These are phyloP conservation scores for Neodon shergylaensis DNA, from an alignment of 2,113 vertebrate genomes.

Conservation along the genomic window DNA sequence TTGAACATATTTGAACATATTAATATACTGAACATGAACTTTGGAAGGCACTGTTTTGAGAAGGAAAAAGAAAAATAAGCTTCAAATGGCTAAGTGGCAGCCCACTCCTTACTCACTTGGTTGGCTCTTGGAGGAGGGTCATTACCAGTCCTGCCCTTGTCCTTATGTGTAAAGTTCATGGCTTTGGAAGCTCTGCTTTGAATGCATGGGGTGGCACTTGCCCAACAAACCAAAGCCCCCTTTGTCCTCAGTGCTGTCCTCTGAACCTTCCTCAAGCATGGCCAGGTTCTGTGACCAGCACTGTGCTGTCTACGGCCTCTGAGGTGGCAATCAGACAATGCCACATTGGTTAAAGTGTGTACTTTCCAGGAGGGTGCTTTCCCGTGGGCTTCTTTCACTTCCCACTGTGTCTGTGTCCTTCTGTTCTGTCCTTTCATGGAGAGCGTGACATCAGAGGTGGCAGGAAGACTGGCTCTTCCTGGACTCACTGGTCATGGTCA, in stretches of 20 bases:
- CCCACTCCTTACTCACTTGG: background rate
- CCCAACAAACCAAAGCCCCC: background rate
- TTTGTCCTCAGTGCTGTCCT: background rate
- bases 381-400: slow-evolving; percentile 37
- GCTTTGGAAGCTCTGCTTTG: background rate
- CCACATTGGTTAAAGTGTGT: slow-evolving; percentile 67
- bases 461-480: background rate
- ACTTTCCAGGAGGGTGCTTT: slow-evolving; percentile 79
- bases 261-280: background rate
- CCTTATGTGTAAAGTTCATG: background rate
- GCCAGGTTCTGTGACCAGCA: background rate
- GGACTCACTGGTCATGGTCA: background rate
- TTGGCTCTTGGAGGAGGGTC: background rate
- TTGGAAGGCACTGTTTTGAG: background rate
- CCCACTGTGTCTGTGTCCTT: background rate
- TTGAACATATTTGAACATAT: background rate
- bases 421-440: background rate
- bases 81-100: background rate
- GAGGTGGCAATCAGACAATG: slow-evolving; percentile 62
- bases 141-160: background rate
- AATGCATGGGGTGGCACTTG: background rate
- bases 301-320: slow-evolving; percentile 82
- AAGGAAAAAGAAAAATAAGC: background rate
- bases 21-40: background rate
- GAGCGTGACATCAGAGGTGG: background rate